Evolutionary conservation across 2,797 vertebrate genomes (phyloP), one percentile per base, ranked within the genome.

Genomic region (Novumbra hubbsi): DNA sequence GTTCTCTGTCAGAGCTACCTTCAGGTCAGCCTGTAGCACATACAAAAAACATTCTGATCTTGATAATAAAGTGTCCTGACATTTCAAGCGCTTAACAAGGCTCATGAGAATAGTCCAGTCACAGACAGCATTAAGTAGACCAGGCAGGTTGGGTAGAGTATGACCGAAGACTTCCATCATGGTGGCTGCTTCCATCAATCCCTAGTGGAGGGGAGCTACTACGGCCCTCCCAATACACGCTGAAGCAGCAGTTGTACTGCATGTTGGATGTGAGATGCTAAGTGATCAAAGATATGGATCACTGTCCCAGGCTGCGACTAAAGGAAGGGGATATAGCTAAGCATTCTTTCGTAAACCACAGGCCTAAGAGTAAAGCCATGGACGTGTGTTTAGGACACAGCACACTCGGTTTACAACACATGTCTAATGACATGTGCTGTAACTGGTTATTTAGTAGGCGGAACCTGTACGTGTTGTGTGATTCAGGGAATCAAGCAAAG

Each of bases 401-500:
- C 17, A 63, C 15, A 63, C 14, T 17, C 24, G 27, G 57, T 27
- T 30, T 63, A 63, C 14, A 65, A 65, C 30, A 17, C 16, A 30
- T 32, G 17, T 65, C 63, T 30, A 65, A 65, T 65, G 19, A 30
- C 15, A 64, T 15, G 17, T 48, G 27, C 65, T 38, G 27, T 17
- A 19, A 67, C 24, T 55, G 45, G 38, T 19, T 70, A 24, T 75
- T 60, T 62, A 30, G 16, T 28, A 32, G 63, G 15, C 17, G 30
- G 28, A 34, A 34, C 30, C 32, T 71, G 72, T 38, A 28, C 19
- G 28, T 30, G 30, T 16, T 16, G 8, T 8, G 55, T 34, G 49
- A 16, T 34, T 65, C n/a, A 86, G 90, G 84, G 88, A 93, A 95
- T 93, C 90, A 91, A 92, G 92, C 90, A 93, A 94, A 96, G 96